Evolutionary conservation across 2,888 invertebrate species (phyloP).

Genomic region (Myathropa florea): DNA sequence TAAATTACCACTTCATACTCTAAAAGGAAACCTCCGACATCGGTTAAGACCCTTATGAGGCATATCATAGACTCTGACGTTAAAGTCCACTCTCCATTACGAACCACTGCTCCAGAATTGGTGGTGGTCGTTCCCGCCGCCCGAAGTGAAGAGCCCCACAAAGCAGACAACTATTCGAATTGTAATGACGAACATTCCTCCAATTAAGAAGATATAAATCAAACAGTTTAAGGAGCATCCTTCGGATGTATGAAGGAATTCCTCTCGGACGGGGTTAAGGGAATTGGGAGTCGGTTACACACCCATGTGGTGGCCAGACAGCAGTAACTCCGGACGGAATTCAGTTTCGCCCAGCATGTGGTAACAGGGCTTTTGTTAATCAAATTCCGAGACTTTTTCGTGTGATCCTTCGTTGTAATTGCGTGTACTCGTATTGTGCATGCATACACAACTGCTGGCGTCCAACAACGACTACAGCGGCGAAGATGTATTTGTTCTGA

Average conservation of each 20-base stretch:
- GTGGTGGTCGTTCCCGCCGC: not conserved
- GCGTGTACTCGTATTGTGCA: constrained; percentile 47
- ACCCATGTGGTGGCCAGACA: constrained; percentile 44
- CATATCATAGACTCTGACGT: constrained; percentile 37
- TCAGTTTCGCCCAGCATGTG: constrained; percentile 52
- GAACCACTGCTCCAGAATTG: constrained; percentile 25
- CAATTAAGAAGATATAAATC: constrained; percentile 71
- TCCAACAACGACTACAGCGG: not conserved
- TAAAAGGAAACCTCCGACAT: constrained; percentile 36
- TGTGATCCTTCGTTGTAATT: constrained; percentile 33
- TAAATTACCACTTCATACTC: constrained; percentile 57
- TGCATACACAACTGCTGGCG: constrained; percentile 8
- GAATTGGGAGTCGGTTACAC: constrained; percentile 28
- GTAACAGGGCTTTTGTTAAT: constrained; percentile 68
- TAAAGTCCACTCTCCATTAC: constrained; percentile 9
- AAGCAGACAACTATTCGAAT: constrained; percentile 66
- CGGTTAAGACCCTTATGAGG: constrained; percentile 37
- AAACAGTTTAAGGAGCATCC: constrained; percentile 56
- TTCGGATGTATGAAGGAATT: not conserved
- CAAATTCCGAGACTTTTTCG: constrained; percentile 51
- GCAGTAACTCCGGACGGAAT: constrained; percentile 47
- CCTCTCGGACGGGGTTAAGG: not conserved
- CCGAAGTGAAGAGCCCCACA: constrained; percentile 53
- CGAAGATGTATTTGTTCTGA: constrained; percentile 28
- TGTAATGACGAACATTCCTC: constrained; percentile 66